These are phyloP conservation scores for Tethya wilhelma DNA, from an alignment of 37 sponge, comb jelly and placozoan genomes.

Conservation along the genomic window DNA sequence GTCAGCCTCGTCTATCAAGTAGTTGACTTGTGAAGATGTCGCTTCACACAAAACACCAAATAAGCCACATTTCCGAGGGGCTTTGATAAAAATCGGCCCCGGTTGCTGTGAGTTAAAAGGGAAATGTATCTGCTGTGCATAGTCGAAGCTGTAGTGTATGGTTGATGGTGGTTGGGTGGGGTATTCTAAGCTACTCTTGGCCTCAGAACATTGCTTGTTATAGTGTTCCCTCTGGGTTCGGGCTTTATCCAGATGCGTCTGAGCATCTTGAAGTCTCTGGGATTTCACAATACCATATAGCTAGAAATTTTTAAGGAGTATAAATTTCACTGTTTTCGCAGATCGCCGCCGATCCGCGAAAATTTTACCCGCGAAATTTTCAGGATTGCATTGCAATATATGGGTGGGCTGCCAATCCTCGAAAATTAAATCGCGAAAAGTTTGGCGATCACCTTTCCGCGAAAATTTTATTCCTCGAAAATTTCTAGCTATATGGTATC, in stretches of 20 bases:
- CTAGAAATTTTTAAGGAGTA: too few species aligned
- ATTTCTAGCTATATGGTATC: too few species aligned
- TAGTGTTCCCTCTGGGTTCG: not conserved
- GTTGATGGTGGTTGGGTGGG: not conserved
- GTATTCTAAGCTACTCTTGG: not conserved
- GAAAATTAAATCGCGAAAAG: too few species aligned
- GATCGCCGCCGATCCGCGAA: too few species aligned
- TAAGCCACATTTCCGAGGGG: conserved; percentile 28
- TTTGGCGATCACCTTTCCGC: too few species aligned
- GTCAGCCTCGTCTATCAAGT: conserved; percentile 45
- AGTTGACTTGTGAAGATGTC: conserved; percentile 8
- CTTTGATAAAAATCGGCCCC: conserved; percentile 31
- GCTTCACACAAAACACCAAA: conserved; percentile 20
- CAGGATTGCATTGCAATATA: too few species aligned
- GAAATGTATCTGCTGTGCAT: conserved; percentile 29
- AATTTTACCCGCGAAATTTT: too few species aligned
- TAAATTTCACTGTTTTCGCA: too few species aligned
- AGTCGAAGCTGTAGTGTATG: conserved; percentile 45
- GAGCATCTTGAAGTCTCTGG: not conserved
- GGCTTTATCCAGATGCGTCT: not conserved
- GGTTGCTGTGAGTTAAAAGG: conserved; percentile 38
- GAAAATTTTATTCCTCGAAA: too few species aligned
- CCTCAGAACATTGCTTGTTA: not conserved
- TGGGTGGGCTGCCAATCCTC: too few species aligned
- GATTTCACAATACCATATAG: too few species aligned